A percentile compares a stretch with the other conserved stretches of the same genome.
phyloP scores from a whole-genome alignment of 2,888 invertebrate genomes.

The Tetanocera ferruginea region DNA sequence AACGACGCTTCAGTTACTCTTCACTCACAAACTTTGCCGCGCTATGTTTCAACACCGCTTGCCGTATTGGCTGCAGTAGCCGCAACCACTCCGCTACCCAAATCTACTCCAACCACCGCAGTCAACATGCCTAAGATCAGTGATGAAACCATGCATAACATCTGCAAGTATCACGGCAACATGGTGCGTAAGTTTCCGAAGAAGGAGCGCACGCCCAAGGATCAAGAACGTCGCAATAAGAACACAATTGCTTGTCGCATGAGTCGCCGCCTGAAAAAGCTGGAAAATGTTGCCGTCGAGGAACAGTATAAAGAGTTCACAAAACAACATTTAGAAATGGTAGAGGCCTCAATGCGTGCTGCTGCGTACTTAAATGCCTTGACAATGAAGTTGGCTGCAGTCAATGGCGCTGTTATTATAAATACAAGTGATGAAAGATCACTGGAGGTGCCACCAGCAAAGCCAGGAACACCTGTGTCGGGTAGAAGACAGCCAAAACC shows the following conservation, averaged over 20 bases:
- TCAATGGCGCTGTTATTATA: neutral
- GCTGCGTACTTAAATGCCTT: conserved; percentile 59
- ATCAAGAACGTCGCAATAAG: conserved; percentile 65
- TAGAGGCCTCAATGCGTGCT: conserved; percentile 57
- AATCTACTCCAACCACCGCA: neutral
- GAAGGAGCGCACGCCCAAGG: conserved; percentile 62
- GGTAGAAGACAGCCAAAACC: conserved; percentile 9
- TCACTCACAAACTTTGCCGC: neutral
- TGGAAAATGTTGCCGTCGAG: conserved; percentile 61
- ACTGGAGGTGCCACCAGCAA: neutral
- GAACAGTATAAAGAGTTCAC: conserved; percentile 60
- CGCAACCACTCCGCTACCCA: conserved; percentile 35
- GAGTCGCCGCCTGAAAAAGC: conserved; percentile 63
- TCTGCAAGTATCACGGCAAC: conserved; percentile 63
- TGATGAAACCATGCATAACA: conserved; percentile 54
- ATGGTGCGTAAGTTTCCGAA: conserved; percentile 66
- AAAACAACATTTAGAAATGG: conserved; percentile 52
- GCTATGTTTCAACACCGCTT: conserved; percentile 33
- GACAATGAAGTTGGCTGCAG: conserved; percentile 46
- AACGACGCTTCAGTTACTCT: neutral
- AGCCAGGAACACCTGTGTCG: neutral
- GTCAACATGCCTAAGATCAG: conserved; percentile 51
- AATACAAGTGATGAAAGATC: conserved; percentile 42
- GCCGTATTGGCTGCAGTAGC: conserved; percentile 42
- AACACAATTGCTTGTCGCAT: conserved; percentile 65